Percentiles rank a stretch among this genome's conserved stretches.
Conservation (phyloP, 2,888 invertebrate species). For the Morinoia aosen region DNA sequence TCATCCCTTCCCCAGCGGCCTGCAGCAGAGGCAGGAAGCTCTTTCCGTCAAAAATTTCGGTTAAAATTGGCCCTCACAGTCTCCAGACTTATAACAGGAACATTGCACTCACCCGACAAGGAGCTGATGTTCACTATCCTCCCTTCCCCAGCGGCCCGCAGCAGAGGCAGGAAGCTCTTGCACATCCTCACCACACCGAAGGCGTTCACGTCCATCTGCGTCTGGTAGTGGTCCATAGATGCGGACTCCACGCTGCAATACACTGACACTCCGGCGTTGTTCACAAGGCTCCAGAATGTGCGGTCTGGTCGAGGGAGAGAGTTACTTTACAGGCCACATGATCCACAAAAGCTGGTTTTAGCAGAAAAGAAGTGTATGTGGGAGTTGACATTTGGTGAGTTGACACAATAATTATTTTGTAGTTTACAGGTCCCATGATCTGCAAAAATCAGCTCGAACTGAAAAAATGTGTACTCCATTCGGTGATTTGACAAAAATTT, state of each 20-base stretch:
- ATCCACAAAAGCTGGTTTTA: too few species aligned
- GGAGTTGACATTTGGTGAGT: too few species aligned
- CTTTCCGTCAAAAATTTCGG: too few species aligned
- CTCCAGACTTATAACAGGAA: too few species aligned
- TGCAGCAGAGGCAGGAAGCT: conserved; percentile 70
- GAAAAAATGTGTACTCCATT: too few species aligned
- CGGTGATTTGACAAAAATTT: too few species aligned
- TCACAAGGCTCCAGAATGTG: conserved; percentile 64
- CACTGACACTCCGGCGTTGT: conserved; percentile 74
- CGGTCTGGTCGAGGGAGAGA: too few species aligned
- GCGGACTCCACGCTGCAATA: conserved; percentile 73
- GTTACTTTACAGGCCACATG: too few species aligned
- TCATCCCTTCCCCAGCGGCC: conserved; percentile 69
- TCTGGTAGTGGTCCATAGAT: conserved; percentile 71
- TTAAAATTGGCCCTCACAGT: conserved; percentile 55
- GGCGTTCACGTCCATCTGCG: conserved; percentile 70
- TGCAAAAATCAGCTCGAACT: too few species aligned
- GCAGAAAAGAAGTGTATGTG: too few species aligned
- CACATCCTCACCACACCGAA: conserved; percentile 70
- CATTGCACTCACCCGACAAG: conserved; percentile 68
- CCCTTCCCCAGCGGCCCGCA: conserved; percentile 69
- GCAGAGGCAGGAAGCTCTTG: conserved; percentile 70
- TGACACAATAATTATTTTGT: too few species aligned
- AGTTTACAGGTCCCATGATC: too few species aligned
- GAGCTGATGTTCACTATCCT: conserved; percentile 70